Evolutionary conservation across 2,888 invertebrate species (phyloP), one percentile per base, ranked within the genome.

Genomic region (Drosophila neonasuta): DNA sequence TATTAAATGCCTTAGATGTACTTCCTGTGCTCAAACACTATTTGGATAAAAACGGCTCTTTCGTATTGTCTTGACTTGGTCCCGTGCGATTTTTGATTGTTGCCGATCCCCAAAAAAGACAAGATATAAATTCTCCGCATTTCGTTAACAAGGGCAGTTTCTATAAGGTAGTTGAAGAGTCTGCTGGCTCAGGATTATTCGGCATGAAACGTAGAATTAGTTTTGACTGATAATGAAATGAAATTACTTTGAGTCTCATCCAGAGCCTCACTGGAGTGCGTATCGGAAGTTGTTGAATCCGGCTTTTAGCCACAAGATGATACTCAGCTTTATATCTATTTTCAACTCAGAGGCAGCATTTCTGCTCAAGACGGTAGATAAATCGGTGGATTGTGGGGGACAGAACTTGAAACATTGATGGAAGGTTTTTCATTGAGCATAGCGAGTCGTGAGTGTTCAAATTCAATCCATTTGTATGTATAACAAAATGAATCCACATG

Each of bases 241-340:
- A 17, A 17, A 17, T 17, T 17, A 17, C 17, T 17, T 17, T 17
- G 3, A 17, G 17, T 17, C 17, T 17, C 17, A 17, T 17, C 17
- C 17, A 86, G 90, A 88, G 71, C 89, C 90, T 3, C 60, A 69
- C 1, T 90, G 90, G 90, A 90, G 77, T 59, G 15, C 72, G 8
- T 90, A 90, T 63, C 80, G 90, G 2, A 90, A 88, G 55, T 68
- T 85, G n/a, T 54, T 90, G 0, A 90, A 90, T 75, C 89, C 90
- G 0, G 88, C 90, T 2, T 90, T 90, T 63, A 78, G 77, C 2
- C 87, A 89, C 48, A 89, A 88, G 45, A 84, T 89, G 7, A 59
- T 90, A 17, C 68, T 89, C 0, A 89, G 85, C 54, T 90, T 88
- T 68, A 45, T 90, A 10, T 88, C 90, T 7, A 81, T 81, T 42